Conservation (phyloP, 2,888 invertebrate species). For the Caenorhabditis sinica region DNA sequence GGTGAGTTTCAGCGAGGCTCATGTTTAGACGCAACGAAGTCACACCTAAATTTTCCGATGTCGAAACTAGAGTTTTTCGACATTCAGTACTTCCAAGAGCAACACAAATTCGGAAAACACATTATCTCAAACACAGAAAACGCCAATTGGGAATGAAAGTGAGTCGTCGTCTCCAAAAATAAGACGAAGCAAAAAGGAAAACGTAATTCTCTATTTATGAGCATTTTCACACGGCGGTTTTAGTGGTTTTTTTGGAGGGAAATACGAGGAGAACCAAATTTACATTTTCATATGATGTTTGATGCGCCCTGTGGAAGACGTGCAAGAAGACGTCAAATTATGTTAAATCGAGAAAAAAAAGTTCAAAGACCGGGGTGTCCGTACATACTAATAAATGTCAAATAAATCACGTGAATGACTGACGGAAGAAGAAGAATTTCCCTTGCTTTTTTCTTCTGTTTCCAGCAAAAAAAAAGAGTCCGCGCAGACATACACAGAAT, state of each 20-base stretch:
- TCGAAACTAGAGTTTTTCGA: too few relatives aligned
- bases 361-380: conserved; percentile 19
- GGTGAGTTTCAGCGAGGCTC: too few relatives aligned
- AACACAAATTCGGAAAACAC: too few relatives aligned
- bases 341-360: conserved; percentile 1
- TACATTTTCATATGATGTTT: conserved; percentile 18
- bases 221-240: conserved; percentile 15
- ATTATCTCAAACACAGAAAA: background rate
- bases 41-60: too few relatives aligned
- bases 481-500: conserved; percentile 20
- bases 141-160: background rate
- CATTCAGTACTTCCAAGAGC: too few relatives aligned
- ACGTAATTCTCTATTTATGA: conserved; percentile 53
- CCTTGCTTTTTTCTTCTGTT: background rate
- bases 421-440: conserved; percentile 10
- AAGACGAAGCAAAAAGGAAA: background rate
- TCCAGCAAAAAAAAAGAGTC: background rate
- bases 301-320: background rate
- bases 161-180: conserved; percentile 1
- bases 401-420: conserved; percentile 47
- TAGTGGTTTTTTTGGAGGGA: background rate
- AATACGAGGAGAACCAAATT: background rate
- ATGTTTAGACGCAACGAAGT: too few relatives aligned
- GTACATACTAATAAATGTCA: conserved; percentile 12
- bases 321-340: conserved; percentile 12